Evolutionary conservation across 2,888 invertebrate genomes (phyloP), one percentile per base, ranked within the genome.

Genomic region (Acrobasis repandana): DNA sequence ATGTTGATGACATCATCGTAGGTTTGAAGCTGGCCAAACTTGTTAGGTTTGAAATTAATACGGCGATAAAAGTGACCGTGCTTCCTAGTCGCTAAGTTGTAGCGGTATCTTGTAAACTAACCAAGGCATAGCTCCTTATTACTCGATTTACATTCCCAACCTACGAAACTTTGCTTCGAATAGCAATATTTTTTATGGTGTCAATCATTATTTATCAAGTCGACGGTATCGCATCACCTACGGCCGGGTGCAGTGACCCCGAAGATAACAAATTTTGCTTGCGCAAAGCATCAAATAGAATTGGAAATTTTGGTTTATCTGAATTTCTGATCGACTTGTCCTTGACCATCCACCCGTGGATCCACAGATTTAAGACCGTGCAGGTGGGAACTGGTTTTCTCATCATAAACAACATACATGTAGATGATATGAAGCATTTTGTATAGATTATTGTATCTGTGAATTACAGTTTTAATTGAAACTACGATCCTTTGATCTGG

Each of bases 1-100:
- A 73, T 67, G 69, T 67, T 67, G 74, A 76, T 84, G 84, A 83
- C 80, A 82, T 84, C 83, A 84, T 76, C 63, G 65, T 66, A 67
- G 71, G 59, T 68, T 71, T 68, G 68, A 72, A 77, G 77, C 80
- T 76, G 73, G 75, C 74, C 76, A 77, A 82, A 84, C 83, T 76
- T 75, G 83, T 82, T 83, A 68, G 67, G 64, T 62, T 69, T 58
- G 69, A 67, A 69, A 68, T 61, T 60, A 63, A 64, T 70, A 73
- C 64, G 67, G 65, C 63, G 67, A 69, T 68, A 63, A 57, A 51
- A 60, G 47, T 43, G 48, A 43, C 34, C 51, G 34, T 15, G 14
- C 50, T 16, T 47, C 57, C 47, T 48, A 16, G 34, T 58, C 43
- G 20, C 48, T 28, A 15, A 33, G 9, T 15, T 57, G 20, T 33